Evolutionary conservation across 2,113 vertebrate genomes (phyloP).

Genomic region (Anas platyrhynchos): DNA sequence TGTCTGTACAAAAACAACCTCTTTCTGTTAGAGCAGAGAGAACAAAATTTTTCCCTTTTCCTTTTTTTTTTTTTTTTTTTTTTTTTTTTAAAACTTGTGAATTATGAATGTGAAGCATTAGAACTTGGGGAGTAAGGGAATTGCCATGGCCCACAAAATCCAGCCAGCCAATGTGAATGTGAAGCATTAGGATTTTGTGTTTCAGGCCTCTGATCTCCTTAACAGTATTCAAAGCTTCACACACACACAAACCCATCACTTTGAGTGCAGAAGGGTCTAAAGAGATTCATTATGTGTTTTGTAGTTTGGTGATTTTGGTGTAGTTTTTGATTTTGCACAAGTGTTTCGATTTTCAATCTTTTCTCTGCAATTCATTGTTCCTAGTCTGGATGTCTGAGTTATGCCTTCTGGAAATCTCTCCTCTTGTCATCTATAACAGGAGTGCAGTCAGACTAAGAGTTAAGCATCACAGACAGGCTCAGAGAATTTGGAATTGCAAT

Average conservation of each 20-base stretch:
- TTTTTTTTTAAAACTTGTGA: neutral
- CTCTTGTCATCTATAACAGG: neutral
- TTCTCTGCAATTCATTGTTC: neutral
- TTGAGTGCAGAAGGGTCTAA: neutral
- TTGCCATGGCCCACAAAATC: neutral
- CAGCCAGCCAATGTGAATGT: neutral
- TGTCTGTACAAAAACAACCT: rapidly evolving
- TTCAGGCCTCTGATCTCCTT: neutral
- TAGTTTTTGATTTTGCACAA: neutral
- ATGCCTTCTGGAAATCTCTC: neutral
- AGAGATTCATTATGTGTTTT: neutral
- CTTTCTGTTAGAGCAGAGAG: rapidly evolving
- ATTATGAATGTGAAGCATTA: neutral
- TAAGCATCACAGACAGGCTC: neutral
- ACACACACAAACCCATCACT: neutral
- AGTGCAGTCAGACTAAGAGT: neutral
- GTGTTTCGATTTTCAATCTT: neutral
- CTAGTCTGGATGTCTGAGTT: neutral
- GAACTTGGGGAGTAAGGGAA: neutral
- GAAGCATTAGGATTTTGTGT: neutral
- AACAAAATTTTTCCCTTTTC: neutral
- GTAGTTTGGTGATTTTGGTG: neutral
- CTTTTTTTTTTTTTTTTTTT: too few relatives aligned
- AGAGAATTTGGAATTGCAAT: neutral
- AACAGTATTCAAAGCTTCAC: neutral